Evolutionary conservation across 2,888 invertebrate genomes (phyloP), one percentile per base, ranked within the genome.

Genomic region (Dynastes maya): DNA sequence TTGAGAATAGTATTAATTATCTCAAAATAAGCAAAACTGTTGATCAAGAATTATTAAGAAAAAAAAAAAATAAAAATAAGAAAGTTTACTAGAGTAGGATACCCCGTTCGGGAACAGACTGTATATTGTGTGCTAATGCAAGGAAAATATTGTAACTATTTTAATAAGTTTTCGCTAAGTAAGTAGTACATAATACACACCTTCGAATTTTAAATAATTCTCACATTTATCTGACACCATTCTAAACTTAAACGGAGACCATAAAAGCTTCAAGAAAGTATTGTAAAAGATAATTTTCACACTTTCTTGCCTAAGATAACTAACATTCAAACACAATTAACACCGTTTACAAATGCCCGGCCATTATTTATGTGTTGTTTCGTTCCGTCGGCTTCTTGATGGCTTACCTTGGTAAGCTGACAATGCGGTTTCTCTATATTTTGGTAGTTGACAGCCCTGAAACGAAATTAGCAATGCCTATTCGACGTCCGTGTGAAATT

Each of bases 401-500:
- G 27, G 27, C 27, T 51, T 68, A 68, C 49, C 68, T 49, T 1
- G 27, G 2, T 5, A 29, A 29, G 29, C 51, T 51, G 13, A 11
- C 51, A 29, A 53, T 68, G 51, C 51, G 22, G 9, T 51, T 49
- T 27, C 45, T 49, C 45, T 27, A 9, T 68, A 68, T 49, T 27
- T 49, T 16, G 8, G 22, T 51, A 29, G 9, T 51, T 68, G 68
- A 51, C 68, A 68, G 16, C 68, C 51, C 51, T 68, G 68, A 68
- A 68, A 68, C 29, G 51, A 29, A 51, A 68, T 68, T 68, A 68
- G 51, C 68, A 27, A 68, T 51, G 27, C 68, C 68, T 29, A 51
- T 68, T 27, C 11, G 1, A 13, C 9, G 8, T 68, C 11, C 5
- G 6, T 22, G 45, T 49, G 22, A 49, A 49, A 11, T 16, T 68